Base-by-base conservation (phyloP, 2,797 vertebrate genomes). In the Zenarchopterus dispar region DNA sequence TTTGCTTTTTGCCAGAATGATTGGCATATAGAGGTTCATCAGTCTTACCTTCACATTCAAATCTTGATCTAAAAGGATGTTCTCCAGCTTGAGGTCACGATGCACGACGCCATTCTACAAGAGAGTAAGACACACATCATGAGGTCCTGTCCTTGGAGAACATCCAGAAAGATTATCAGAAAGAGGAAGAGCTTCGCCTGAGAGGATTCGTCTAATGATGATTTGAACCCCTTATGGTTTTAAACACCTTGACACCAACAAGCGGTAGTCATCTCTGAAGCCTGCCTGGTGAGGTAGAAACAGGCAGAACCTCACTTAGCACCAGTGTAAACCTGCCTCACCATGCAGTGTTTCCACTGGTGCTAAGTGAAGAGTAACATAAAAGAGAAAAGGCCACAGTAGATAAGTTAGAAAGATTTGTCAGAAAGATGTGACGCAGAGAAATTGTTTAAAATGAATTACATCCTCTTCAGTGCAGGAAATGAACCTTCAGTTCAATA, bases 11-110 rank as follows among this genome's bases (percentile, higher is more conserved):
- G 8, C 28, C 5, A 1, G 9, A 39, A 51, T 56, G 13, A 41
- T 39, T 6, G 21, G 17, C 24, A 10, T 11, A 56, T 18, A 2
- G 13, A 17, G 19, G 17, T 43, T 56, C 8, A 19, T 23, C 17
- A 2, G 28, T 51, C 81, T 81, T 73, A 95, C 94, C 93, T 95
- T 95, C 8, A 94, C 93, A 31, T 93, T 94, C 3, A 93, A 64
- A 65, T 94, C 92, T 81, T 91, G 80, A 81, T 94, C 94, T 71
- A 95, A 80, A 57, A 95, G 92, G 64, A 95, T 92, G 82, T 95
- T 95, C 78, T 95, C 94, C 59, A 95, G 86, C 80, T 95, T 95
- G 49, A 95, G 92, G 84, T 95, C 94, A 69, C 94, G 91, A 84
- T 95, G 94, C 65, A 94, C 93, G 31, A 95, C 89, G 10, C 89